Evolutionary conservation across 2,888 invertebrate genomes (phyloP), one percentile per base, ranked within the genome.

Genomic region (Rutpela maculata): DNA sequence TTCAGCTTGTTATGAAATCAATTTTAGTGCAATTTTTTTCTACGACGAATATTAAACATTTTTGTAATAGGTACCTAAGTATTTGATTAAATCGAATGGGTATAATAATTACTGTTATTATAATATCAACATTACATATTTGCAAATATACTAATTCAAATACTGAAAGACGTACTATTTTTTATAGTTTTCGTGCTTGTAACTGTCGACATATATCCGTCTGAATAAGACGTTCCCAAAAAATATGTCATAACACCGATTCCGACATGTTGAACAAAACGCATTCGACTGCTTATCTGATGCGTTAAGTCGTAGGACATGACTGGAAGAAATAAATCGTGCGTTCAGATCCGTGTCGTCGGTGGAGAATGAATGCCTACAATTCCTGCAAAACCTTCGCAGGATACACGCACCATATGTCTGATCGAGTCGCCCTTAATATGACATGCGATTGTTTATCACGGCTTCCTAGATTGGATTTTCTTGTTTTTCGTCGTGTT

Each of bases 401-500:
- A 83, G 87, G 87, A 88, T 86, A 80, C 85, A 88, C 88, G 88
- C 88, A 86, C 87, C 88, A 89, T 88, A 88, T 87, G 86, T 84
- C 85, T 84, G 87, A 88, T 88, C 86, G 83, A 86, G 85, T 85
- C 82, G 82, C 84, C 80, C 82, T 84, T 87, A 87, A 88, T 88
- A 86, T 86, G 87, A 87, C 87, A 86, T 84, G 85, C 85, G 86
- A 88, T 86, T 87, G 87, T 89, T 87, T 87, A 87, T 87, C 85
- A 84, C 83, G 75, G 79, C 80, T 84, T 82, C 82, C 83, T 84
- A 85, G 85, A 88, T 87, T 88, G 84, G 84, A 86, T 86, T 86
- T 80, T 84, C 84, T 85, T 86, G 85, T 86, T 85, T 84, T 84
- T 84, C 85, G 80, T 83, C 83, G 73, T 73, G 73, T 80, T 83